Evolutionary conservation across 2,113 vertebrate genomes (phyloP).

Genomic region (Melanostigma gelatinosum): DNA sequence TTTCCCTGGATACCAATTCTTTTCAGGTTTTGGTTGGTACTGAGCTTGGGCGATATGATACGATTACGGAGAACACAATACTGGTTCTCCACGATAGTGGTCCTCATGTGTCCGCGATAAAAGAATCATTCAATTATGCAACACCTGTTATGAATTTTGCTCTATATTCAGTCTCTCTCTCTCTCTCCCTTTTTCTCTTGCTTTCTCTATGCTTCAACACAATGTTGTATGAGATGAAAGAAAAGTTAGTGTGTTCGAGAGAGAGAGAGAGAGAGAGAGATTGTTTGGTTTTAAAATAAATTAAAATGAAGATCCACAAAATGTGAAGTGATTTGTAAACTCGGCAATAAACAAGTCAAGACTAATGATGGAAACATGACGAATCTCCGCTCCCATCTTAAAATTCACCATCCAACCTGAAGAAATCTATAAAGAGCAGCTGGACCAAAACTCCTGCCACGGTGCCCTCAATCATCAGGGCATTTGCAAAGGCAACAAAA

Average conservation of each 20-base stretch:
- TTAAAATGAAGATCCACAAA: background rate
- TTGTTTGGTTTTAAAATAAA: background rate
- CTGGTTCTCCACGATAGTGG: background rate
- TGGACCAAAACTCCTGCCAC: background rate
- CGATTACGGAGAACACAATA: background rate
- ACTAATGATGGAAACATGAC: background rate
- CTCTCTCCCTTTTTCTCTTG: no score
- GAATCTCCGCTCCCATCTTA: background rate
- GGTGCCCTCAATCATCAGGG: background rate
- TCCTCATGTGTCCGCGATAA: background rate
- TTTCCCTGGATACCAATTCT: background rate
- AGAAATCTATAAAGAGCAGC: background rate
- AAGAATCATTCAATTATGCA: background rate
- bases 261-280: no score
- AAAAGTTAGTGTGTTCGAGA: no score
- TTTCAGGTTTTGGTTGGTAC: background rate
- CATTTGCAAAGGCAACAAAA: background rate
- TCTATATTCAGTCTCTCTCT: background rate
- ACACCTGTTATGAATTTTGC: background rate
- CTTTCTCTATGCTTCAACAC: no score
- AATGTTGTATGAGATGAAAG: no score
- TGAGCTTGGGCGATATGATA: background rate
- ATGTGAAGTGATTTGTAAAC: background rate
- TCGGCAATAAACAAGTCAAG: background rate
- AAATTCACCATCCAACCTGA: background rate